Evolutionary conservation across 1,140 invertebrate genomes (phyloP).

Genomic region (Panagrolaimus sp.): DNA sequence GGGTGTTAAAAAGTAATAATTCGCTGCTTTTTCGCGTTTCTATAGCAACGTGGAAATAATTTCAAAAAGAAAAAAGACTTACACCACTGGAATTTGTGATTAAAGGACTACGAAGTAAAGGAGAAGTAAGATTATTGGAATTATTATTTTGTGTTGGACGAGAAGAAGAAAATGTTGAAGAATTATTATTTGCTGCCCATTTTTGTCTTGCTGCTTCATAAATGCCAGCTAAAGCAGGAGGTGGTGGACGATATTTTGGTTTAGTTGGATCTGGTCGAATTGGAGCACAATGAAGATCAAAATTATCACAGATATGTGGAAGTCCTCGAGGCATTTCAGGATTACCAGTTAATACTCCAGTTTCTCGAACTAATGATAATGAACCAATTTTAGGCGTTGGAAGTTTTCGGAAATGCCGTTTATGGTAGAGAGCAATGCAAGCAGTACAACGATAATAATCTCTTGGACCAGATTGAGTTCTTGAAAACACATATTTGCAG

Average conservation of each 20-base stretch:
- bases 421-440: constrained; percentile 3
- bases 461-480: background rate
- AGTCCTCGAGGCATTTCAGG: constrained; percentile 1
- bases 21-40: too few species aligned
- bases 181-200: too few species aligned
- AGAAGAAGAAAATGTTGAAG: too few species aligned
- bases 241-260: background rate
- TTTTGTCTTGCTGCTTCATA: background rate
- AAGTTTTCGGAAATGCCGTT: constrained; percentile 7
- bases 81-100: too few species aligned
- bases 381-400: background rate
- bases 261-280: background rate
- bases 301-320: constrained; percentile 11
- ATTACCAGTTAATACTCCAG: background rate
- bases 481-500: constrained; percentile 9
- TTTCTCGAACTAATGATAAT: background rate
- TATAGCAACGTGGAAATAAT: too few species aligned
- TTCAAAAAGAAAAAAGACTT: too few species aligned
- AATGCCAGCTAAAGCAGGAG: background rate
- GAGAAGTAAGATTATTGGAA: too few species aligned
- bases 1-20: too few species aligned
- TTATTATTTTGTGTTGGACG: too few species aligned
- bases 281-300: background rate
- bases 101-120: too few species aligned
- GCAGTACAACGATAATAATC: constrained; percentile 8